Percentiles rank a stretch among this genome's conserved stretches.
Conservation (phyloP, 2,888 invertebrate species). For the Ommatoiulus sabulosus region DNA sequence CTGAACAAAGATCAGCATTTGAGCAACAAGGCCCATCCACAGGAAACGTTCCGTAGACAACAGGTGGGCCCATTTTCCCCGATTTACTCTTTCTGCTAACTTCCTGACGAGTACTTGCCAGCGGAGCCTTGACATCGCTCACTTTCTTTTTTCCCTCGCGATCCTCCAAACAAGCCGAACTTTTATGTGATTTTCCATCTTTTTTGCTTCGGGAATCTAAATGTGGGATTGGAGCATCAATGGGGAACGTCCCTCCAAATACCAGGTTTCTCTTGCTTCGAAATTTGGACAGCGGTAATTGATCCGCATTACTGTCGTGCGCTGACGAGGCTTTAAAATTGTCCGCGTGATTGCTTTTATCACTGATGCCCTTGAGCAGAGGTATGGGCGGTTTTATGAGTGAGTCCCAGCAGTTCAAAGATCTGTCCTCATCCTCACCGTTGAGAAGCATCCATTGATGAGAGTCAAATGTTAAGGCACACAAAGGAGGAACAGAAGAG, state of each 20-base stretch:
- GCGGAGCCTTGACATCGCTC: background rate
- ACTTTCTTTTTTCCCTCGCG: background rate
- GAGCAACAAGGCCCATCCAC: constrained; percentile 56
- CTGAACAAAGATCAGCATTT: constrained; percentile 49
- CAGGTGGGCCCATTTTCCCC: constrained; percentile 12
- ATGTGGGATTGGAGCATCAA: constrained; percentile 75
- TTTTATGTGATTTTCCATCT: background rate
- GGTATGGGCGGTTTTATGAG: constrained; percentile 52
- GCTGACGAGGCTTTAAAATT: background rate
- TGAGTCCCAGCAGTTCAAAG: constrained; percentile 38
- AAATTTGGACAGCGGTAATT: too few species aligned
- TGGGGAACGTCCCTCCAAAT: constrained; percentile 84
- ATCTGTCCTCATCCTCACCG: background rate
- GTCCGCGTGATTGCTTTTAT: background rate
- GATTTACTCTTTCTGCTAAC: background rate
- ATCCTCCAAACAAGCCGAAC: background rate
- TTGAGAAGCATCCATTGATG: background rate
- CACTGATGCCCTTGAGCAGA: constrained; percentile 50
- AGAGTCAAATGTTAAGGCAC: constrained; percentile 38
- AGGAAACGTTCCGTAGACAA: constrained; percentile 53
- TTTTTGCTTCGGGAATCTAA: background rate
- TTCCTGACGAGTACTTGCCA: background rate
- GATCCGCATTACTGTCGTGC: background rate
- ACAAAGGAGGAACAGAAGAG: constrained; percentile 38
- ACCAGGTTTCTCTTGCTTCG: constrained; percentile 52